Conservation (phyloP, 2,888 invertebrate species). For the Pogonocherus hispidulus region DNA sequence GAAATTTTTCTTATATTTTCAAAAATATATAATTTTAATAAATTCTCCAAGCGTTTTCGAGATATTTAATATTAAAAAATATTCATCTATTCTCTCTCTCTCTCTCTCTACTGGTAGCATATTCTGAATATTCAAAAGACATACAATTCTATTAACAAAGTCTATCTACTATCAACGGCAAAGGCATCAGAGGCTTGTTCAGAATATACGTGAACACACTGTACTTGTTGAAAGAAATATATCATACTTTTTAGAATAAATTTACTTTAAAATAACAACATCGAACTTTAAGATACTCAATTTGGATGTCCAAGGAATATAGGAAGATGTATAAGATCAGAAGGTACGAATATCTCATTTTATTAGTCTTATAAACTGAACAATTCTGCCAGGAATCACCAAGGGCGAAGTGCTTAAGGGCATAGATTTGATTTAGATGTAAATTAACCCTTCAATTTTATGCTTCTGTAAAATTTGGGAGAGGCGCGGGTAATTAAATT, state of each 20-base stretch:
- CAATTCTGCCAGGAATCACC: background rate
- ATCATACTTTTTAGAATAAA: background rate
- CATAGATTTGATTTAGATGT: slow-evolving; percentile 21
- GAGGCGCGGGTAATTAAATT: slow-evolving; percentile 24
- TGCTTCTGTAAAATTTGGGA: slow-evolving; percentile 11
- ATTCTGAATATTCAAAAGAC: too few species aligned
- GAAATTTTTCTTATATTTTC: too few species aligned
- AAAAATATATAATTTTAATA: too few species aligned
- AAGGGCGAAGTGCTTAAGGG: background rate
- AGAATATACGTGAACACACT: too few species aligned
- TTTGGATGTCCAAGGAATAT: background rate
- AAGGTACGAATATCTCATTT: background rate
- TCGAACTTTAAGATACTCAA: background rate
- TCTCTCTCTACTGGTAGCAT: too few species aligned
- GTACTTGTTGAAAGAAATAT: too few species aligned
- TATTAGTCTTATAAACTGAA: background rate
- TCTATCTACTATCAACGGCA: too few species aligned
- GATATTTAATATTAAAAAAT: too few species aligned
- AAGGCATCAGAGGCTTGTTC: too few species aligned
- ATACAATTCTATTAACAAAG: too few species aligned
- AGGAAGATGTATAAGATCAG: background rate
- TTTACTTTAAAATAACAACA: background rate
- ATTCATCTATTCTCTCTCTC: too few species aligned
- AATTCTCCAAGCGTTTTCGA: too few species aligned
- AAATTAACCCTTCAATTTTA: slow-evolving; percentile 31